These are phyloP conservation scores for Sebastes goodei DNA, from an alignment of 2,797 vertebrate genomes.

Conservation along the genomic window DNA sequence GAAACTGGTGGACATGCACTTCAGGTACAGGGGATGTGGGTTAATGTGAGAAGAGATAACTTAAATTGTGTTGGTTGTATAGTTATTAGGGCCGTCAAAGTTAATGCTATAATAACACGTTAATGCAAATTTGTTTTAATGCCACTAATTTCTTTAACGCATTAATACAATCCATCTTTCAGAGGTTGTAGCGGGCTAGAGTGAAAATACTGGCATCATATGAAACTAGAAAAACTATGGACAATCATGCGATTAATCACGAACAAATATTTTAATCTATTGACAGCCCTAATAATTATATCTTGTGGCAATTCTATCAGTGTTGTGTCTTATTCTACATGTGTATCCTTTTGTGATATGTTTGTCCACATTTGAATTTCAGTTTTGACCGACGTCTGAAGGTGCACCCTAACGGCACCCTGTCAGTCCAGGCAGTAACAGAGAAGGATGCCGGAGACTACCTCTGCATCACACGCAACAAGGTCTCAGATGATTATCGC, in stretches of 20 bases:
- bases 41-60: neutral
- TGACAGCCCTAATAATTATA: neutral
- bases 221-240: too few species aligned
- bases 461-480: slow-evolving; percentile 92
- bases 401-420: slow-evolving; percentile 89
- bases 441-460: slow-evolving; percentile 93
- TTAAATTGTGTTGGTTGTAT: neutral
- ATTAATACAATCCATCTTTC: too few species aligned
- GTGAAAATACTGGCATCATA: too few species aligned
- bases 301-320: neutral
- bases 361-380: slow-evolving; percentile 7
- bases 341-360: neutral
- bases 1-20: slow-evolving; percentile 87
- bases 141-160: too few species aligned
- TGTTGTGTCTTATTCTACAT: neutral
- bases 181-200: too few species aligned
- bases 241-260: too few species aligned
- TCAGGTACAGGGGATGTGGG: slow-evolving; percentile 83
- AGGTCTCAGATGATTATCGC: slow-evolving; percentile 89
- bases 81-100: neutral
- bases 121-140: too few species aligned
- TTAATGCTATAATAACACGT: too few species aligned
- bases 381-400: slow-evolving; percentile 88
- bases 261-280: too few species aligned
- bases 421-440: slow-evolving; percentile 85